Evolutionary conservation across 1,140 invertebrate genomes (phyloP), one percentile per base, ranked within the genome.

Genomic region (Drosophila athabasca): DNA sequence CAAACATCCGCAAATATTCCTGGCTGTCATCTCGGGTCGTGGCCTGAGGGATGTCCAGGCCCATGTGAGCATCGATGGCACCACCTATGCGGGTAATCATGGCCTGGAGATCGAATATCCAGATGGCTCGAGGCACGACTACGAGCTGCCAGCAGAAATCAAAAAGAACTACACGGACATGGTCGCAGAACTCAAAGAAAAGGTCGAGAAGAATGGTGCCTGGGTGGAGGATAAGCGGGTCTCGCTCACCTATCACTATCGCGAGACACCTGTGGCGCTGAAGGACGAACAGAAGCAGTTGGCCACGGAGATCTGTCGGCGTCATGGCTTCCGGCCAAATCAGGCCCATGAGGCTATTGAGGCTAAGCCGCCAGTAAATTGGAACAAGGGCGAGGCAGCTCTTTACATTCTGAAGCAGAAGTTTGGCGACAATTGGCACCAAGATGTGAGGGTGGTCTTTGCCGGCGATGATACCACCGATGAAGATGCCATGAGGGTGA

Each of bases 161-260:
- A 95, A 96, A 76, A 95, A 94, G 49, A 96, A 96, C 85, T 95
- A 97, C n/a, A 94, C 93, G 1, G 93, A 94, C 26, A 92, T 98
- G 39, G 94, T 97, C 73, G 94, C 95, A 79, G 93, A 94, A 6
- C 92, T 98, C 26, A 95, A 96, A 85, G 95, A 97, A 79, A 95
- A 96, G 91, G 93, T 97, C 15, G 96, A 96, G 81, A 94, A 92
- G 72, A 95, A 97, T 73, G 96, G 96, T 15, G 97, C 96, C 0
- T 98, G 97, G 97, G 96, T 97, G 1, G 97, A 98, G 90, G 97
- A 97, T 88, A 98, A 98, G 92, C 96, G 95, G 9, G 95, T 96
- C 0, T 92, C 97, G 0, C 92, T 98, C n/a, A 97, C 97, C 6
- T 97, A 96, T 92, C 97, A 98, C 87, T 98, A 96, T 92, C 94